Evolutionary conservation across 2,113 vertebrate genomes (phyloP), one percentile per base, ranked within the genome.

Genomic region (Caranx ignobilis): DNA sequence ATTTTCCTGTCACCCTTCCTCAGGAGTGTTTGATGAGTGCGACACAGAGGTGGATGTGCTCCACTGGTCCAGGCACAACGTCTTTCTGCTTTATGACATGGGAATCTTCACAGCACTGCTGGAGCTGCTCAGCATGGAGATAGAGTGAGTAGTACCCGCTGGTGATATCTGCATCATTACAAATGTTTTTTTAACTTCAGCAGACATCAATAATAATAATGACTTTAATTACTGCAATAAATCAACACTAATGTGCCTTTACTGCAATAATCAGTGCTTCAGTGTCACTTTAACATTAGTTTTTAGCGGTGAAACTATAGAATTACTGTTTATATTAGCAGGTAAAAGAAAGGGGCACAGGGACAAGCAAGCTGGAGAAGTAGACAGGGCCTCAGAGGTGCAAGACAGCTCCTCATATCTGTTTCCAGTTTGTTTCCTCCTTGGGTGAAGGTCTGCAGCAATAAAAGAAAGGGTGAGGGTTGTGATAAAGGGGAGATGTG

Each of bases 91-190:
- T 11, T 97, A 97, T 71, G 94, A 94, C 83, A 97, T 98, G 97
- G 98, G 98, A 41, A 97, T 97, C 72, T 99, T 99, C 94, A 96
- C 96, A 0, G 95, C 97, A 7, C 96, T 99, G 90, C 94, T 99
- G 95, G 98, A 99, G 89, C 95, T 99, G 9, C 97, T 99, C 72
- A 98, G 96, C 95, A 97, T 99, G 97, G 98, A 99, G 93, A 98
- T 97, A 0, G 97, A 98, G 98, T 99, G 83, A 95, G 95, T 93
- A n/a, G 2, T 5, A 32, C 11, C 6, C 47, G 11, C 60, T 15
- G 39, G 11, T 41, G 39, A 64, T 9, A 1, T n/a, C 12, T 13
- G 32, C 76, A 60, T 54, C 45, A 26, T 26, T 35, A 6, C 11
- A 75, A 31, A n/a, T 11, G 5, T 39, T 41, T 35, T 15, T 16